Evolutionary conservation across 1,140 invertebrate genomes (phyloP).

Genomic region (Drosophila punjabiensis): DNA sequence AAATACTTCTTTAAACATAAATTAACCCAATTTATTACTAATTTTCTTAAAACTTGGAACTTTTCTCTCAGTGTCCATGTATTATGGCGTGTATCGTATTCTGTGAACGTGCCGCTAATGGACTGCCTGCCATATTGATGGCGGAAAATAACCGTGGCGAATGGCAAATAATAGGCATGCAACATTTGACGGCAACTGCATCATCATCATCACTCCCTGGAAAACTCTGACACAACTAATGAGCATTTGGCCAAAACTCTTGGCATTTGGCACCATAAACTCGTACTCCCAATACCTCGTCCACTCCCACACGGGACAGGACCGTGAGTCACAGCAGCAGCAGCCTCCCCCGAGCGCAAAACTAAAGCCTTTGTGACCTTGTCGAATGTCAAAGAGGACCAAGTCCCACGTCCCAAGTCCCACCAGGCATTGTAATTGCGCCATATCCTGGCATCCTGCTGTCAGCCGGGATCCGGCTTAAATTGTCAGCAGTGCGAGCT

Average conservation of each 20-base stretch:
- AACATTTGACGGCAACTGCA: constrained; percentile 49
- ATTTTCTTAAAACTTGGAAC: neutral
- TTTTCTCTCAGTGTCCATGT: neutral
- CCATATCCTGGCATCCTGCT: constrained; percentile 27
- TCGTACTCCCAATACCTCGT: neutral
- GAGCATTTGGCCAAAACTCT: constrained; percentile 26
- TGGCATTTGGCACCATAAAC: constrained; percentile 35
- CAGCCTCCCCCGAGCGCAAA: constrained; percentile 17
- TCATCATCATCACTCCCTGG: neutral
- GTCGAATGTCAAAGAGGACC: constrained; percentile 65
- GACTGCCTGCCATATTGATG: constrained; percentile 51
- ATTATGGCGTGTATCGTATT: constrained; percentile 37
- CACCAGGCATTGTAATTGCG: constrained; percentile 28
- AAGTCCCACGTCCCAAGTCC: constrained; percentile 1
- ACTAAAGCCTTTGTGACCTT: constrained; percentile 58
- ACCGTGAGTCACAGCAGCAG: constrained; percentile 24
- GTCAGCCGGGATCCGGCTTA: constrained; percentile 70
- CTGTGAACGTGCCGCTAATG: constrained; percentile 52
- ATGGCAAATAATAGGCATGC: constrained; percentile 53
- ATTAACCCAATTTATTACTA: neutral
- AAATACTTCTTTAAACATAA: neutral
- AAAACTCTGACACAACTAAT: constrained; percentile 49
- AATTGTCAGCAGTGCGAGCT: constrained; percentile 55
- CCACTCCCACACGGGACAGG: constrained; percentile 1
- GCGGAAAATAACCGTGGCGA: constrained; percentile 41